These are phyloP conservation scores for Alfaro cultratus DNA, from an alignment of 2,797 vertebrate species.

Conservation along the genomic window DNA sequence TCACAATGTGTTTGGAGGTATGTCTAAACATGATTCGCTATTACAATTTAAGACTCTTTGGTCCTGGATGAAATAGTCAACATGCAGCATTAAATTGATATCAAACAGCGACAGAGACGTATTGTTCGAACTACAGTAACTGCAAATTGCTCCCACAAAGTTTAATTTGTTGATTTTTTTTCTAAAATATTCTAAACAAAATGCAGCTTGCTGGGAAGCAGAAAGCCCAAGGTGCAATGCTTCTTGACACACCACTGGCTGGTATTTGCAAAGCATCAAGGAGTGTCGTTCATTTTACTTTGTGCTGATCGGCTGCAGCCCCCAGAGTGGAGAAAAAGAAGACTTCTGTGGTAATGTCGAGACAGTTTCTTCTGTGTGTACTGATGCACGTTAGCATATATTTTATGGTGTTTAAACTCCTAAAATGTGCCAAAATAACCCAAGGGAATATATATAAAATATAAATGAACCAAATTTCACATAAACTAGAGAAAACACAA, in stretches of 20 bases:
- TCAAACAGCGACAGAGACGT: not conserved
- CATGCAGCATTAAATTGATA: not conserved
- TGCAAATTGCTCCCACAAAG: not conserved
- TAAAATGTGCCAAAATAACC: not conserved
- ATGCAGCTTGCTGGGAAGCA: not conserved
- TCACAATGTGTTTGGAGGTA: not conserved
- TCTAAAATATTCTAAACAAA: not conserved
- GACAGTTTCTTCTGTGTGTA: not conserved
- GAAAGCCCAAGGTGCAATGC: not conserved
- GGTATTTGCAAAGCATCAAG: not conserved
- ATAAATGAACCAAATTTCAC: not conserved
- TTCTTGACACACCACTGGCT: not conserved
- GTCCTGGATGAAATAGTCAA: not conserved
- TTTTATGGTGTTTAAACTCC: not conserved
- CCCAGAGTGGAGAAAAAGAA: not conserved
- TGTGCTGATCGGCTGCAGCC: not conserved
- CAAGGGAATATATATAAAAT: not conserved
- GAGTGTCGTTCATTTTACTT: not conserved
- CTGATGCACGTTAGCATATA: not conserved
- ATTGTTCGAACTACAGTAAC: not conserved
- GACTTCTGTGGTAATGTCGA: not conserved
- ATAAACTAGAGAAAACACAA: not conserved
- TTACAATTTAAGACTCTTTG: not conserved
- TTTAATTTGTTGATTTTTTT: not conserved
- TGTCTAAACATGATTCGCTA: not conserved